These are phyloP conservation scores for Hemitrygon akajei DNA, from an alignment of 2,797 vertebrate genomes.

Conservation along the genomic window DNA sequence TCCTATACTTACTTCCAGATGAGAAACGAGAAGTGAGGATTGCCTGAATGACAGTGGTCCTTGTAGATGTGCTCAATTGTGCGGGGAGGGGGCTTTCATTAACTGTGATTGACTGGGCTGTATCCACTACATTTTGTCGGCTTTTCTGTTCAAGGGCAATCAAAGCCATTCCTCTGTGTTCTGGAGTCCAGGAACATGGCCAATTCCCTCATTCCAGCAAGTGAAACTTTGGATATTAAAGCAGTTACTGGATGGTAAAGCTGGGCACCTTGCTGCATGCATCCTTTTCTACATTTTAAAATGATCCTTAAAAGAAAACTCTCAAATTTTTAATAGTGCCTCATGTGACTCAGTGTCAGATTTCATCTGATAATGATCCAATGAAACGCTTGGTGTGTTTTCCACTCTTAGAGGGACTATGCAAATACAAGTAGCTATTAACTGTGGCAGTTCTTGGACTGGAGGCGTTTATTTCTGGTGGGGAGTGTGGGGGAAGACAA, in stretches of 20 bases:
- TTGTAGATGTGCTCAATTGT: too few species aligned
- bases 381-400: not conserved
- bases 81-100: too few species aligned
- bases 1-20: too few species aligned
- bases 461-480: not conserved
- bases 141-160: too few species aligned
- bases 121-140: too few species aligned
- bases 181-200: not conserved
- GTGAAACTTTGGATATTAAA: not conserved
- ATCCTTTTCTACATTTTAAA: not conserved
- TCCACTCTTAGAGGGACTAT: not conserved
- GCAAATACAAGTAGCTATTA: not conserved
- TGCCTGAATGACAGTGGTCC: too few species aligned
- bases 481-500: not conserved
- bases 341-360: not conserved
- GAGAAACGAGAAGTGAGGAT: too few species aligned
- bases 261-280: not conserved
- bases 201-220: not conserved
- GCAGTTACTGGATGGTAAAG: too few species aligned
- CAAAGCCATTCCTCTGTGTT: not conserved
- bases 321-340: not conserved
- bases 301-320: not conserved
- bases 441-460: not conserved
- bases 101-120: too few species aligned
- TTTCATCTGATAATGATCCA: not conserved